These are phyloP conservation scores for Natrix natrix DNA, from an alignment of 2,797 vertebrate species.

Conservation along the genomic window DNA sequence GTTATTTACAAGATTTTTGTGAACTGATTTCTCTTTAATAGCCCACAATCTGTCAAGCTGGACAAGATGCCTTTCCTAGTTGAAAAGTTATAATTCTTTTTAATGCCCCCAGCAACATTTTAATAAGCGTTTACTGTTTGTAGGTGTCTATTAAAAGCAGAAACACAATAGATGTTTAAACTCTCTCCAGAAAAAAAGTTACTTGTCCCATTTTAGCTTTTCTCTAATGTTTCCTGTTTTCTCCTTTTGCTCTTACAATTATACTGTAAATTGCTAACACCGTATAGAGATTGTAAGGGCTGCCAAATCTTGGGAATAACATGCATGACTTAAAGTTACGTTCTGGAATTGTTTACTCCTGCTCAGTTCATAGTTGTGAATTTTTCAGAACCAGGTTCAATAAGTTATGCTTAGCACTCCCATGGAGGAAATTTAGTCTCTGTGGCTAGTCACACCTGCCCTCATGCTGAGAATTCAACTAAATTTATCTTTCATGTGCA, in stretches of 20 bases:
- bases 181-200: background rate
- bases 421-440: background rate
- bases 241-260: background rate
- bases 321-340: background rate
- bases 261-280: background rate
- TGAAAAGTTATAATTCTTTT: conserved; percentile 18
- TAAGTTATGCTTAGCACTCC: background rate
- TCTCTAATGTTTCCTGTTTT: background rate
- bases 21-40: conserved; percentile 25
- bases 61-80: conserved; percentile 14
- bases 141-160: conserved; percentile 34
- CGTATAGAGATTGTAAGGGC: background rate
- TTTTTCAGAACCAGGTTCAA: background rate
- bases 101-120: conserved; percentile 13
- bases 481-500: background rate
- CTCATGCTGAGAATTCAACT: background rate
- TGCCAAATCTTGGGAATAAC: background rate
- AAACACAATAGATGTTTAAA: conserved; percentile 20
- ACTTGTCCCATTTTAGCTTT: background rate
- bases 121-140: conserved; percentile 31
- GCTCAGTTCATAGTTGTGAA: background rate
- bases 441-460: background rate
- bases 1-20: conserved; percentile 3
- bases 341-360: background rate
- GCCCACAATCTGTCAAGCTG: accelerated